phyloP scores from a whole-genome alignment of 1,140 invertebrate genomes.

The Drosophila bocqueti region DNA sequence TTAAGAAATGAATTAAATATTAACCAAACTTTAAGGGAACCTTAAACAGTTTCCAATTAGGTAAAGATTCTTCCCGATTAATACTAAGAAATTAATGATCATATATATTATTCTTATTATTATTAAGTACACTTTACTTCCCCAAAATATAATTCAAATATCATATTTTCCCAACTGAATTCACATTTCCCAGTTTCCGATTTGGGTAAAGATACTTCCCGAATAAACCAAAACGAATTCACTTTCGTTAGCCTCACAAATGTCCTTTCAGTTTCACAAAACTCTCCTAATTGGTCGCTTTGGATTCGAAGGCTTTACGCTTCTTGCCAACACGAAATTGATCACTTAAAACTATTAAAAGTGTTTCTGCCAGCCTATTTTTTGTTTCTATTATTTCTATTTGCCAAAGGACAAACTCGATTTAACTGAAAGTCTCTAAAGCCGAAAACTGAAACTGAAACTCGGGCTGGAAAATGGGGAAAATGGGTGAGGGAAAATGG shows the following conservation, averaged over 20 bases:
- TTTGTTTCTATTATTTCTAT: neutral
- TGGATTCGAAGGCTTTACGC: slow-evolving; percentile 2
- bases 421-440: slow-evolving; percentile 31
- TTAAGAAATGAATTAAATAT: too few species aligned
- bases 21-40: too few species aligned
- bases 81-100: neutral
- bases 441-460: slow-evolving; percentile 20
- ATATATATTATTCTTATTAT: neutral
- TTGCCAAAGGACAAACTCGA: slow-evolving; percentile 33
- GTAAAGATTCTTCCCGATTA: too few species aligned
- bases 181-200: neutral
- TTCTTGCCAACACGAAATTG: slow-evolving; percentile 26
- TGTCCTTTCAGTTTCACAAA: slow-evolving; percentile 28
- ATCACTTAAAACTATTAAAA: slow-evolving; percentile 45
- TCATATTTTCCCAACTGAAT: neutral
- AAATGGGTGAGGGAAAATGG: neutral
- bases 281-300: slow-evolving; percentile 19
- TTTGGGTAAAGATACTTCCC: neutral
- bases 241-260: neutral
- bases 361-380: slow-evolving; percentile 3
- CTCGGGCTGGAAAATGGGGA: slow-evolving; percentile 1
- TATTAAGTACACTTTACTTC: too few species aligned
- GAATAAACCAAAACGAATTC: neutral
- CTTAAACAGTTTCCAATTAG: too few species aligned
- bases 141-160: neutral